A percentile compares a stretch with the other conserved stretches of the same genome.
Evolutionary conservation across 2,113 vertebrate genomes (phyloP).

Genomic region (Thinocorus orbignyianus): DNA sequence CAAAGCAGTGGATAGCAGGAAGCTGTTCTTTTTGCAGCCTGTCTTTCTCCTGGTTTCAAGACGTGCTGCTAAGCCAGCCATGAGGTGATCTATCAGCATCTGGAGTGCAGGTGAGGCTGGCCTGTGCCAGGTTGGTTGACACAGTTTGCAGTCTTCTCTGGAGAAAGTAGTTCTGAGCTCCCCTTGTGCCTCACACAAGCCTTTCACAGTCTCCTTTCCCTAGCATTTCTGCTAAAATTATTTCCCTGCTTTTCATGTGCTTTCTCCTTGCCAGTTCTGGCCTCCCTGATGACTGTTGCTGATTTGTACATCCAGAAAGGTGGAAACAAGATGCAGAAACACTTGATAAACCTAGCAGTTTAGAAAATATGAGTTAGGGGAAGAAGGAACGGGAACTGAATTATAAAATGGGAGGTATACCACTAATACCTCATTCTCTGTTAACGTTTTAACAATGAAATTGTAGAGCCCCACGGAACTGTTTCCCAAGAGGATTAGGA

Average conservation of each 20-base stretch:
- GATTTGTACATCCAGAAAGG: neutral
- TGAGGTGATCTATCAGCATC: neutral
- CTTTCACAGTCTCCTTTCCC: neutral
- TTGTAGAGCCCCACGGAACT: neutral
- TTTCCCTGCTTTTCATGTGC: accelerated
- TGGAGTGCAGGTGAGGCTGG: neutral
- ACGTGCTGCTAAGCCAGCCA: accelerated
- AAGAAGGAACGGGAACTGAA: neutral
- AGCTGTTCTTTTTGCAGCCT: no score
- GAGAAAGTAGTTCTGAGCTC: neutral
- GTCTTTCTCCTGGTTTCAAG: no score
- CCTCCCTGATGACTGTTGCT: accelerated
- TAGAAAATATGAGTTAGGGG: neutral
- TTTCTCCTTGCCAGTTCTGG: accelerated
- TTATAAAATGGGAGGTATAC: neutral
- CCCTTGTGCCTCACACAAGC: neutral
- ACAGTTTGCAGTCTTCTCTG: neutral
- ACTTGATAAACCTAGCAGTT: neutral
- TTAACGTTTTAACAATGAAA: neutral
- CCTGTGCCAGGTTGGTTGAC: accelerated
- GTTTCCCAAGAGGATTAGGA: neutral
- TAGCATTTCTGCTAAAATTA: neutral
- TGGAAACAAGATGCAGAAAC: neutral
- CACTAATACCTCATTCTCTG: neutral
- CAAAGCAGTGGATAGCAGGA: accelerated